Conservation (phyloP, 2,113 vertebrate genomes). For the Sorex fumeus region DNA sequence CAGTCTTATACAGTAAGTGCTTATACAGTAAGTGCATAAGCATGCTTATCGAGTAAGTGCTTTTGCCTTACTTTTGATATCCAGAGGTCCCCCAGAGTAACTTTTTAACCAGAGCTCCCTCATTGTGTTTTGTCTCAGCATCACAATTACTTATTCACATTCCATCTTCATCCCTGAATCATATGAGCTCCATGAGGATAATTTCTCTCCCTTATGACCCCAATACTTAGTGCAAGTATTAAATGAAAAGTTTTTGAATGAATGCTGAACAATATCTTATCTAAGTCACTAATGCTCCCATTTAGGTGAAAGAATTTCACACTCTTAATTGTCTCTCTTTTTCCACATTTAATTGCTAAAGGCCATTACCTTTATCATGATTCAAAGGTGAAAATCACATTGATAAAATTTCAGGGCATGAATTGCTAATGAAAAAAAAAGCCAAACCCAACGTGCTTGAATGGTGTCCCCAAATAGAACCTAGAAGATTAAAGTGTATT, state of each 20-base stretch:
- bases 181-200: background rate
- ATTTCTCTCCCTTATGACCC: constrained; percentile 4
- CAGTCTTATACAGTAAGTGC: no score
- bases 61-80: no score
- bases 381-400: constrained; percentile 62
- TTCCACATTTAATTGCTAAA: constrained; percentile 62
- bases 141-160: constrained; percentile 41
- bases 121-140: constrained; percentile 12
- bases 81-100: background rate
- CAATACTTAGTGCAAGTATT: background rate
- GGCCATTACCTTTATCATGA: constrained; percentile 37
- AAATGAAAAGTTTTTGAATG: constrained; percentile 59
- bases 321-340: constrained; percentile 38
- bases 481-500: constrained; percentile 52
- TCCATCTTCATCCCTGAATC: constrained; percentile 58
- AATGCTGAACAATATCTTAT: constrained; percentile 44
- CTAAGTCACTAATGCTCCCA: constrained; percentile 33
- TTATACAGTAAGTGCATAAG: no score
- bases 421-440: constrained; percentile 53
- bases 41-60: no score
- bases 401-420: constrained; percentile 39
- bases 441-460: constrained; percentile 55
- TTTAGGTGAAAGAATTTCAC: constrained; percentile 56
- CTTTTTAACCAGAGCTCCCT: constrained; percentile 2
- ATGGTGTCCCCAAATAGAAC: constrained; percentile 63